Base-by-base conservation (phyloP, 2,797 vertebrate genomes). In the Enteromius trimaculatus region DNA sequence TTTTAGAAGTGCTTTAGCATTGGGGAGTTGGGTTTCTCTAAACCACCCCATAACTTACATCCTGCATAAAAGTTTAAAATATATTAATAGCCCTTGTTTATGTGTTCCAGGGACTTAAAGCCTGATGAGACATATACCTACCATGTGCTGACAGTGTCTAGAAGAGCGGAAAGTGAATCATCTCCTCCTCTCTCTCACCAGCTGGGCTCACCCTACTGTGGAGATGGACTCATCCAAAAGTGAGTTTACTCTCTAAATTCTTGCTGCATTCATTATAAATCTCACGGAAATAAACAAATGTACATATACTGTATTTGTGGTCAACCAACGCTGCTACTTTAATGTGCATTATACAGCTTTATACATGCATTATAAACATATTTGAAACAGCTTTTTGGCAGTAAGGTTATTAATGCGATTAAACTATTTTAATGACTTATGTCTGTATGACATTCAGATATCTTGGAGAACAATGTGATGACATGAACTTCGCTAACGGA, bases 391-490 rank as follows among this genome's bases (percentile, higher is more conserved):
- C 14, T 3, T 31, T 62, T 1, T 16, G 21, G 3, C 29, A 34
- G 19, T 37, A 14, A 37, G 11, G 21, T 55, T 39, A 17, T 9
- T 37, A 23, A 19, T 37, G 21, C 26, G 3, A 76, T 58, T 13
- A 26, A 26, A 58, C 34, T 39, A 2, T 58, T 23, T 77, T 21
- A 62, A 34, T 66, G 6, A 65, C 7, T 79, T 51, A 23, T 31
- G n/a, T 82, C 34, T 71, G 37, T 77, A 55, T 85, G n/a, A 60
- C 26, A 87, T 88, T 37, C 91, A 97, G 96, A 87, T 92, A 91
- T 60, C 47, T 94, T 79, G 95, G 94, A n/a, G 96, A 97, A 88
- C 93, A 96, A 86, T 97, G 96, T 1, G 96, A 97, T 47, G 96
- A 97, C 86, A 95, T 92, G 94, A 96, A 96, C 68, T 96, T 95